phyloP scores from a whole-genome alignment of 2,797 vertebrate species.

The Diglossa cyanea region DNA sequence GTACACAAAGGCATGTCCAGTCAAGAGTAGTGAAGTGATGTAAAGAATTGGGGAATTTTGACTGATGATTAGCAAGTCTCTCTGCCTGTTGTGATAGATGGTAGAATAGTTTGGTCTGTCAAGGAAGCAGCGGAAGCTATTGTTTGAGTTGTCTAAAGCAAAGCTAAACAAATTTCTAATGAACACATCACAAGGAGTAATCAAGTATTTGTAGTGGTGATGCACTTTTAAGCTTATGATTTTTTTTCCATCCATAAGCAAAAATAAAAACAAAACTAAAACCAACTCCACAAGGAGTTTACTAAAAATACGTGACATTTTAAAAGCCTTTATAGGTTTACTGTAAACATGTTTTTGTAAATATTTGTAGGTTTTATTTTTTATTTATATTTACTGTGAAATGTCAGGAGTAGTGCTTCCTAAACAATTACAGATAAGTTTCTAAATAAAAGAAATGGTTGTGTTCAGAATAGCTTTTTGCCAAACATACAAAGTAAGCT shows the following conservation, averaged over 20 bases:
- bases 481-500: background rate
- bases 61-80: background rate
- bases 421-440: background rate
- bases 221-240: background rate
- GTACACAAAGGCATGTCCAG: background rate
- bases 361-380: constrained; percentile 46
- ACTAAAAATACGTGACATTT: background rate
- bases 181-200: background rate
- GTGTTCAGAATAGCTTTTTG: background rate
- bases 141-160: constrained; percentile 28
- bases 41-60: constrained; percentile 12
- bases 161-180: constrained; percentile 24
- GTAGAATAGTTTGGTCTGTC: background rate
- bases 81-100: background rate
- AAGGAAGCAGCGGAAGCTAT: constrained; percentile 1
- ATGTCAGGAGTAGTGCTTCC: constrained; percentile 24
- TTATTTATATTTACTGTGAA: constrained; percentile 30
- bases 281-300: background rate
- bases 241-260: background rate
- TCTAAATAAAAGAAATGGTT: background rate
- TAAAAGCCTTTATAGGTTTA: background rate
- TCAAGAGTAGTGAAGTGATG: background rate
- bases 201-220: background rate
- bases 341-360: constrained; percentile 18
- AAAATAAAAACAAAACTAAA: background rate